A percentile compares a stretch with the other conserved stretches of the same genome.
phyloP scores from a whole-genome alignment of 2,797 vertebrate genomes.

The Phyllotis vaccarum region DNA sequence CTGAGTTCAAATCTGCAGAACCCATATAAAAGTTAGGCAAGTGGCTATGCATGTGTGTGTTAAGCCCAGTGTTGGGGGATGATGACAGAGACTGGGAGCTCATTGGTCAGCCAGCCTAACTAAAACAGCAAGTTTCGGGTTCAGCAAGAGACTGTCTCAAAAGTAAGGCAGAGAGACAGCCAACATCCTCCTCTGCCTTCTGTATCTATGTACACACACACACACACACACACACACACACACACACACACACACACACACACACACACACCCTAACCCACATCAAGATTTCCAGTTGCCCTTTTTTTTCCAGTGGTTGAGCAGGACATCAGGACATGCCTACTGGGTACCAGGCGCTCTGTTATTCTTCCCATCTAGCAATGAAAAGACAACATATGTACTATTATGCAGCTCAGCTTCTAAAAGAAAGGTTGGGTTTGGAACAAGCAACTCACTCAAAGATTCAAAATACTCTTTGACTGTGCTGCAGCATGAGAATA shows the following conservation, averaged over 20 bases:
- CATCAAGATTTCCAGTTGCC: neutral
- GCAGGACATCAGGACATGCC: neutral
- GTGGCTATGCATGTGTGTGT: neutral
- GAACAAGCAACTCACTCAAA: neutral
- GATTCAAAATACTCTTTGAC: neutral
- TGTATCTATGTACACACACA: too few species aligned
- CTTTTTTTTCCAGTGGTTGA: neutral
- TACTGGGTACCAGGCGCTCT: neutral
- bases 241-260: neutral
- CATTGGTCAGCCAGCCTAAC: neutral
- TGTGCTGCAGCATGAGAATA: neutral
- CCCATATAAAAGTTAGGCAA: neutral
- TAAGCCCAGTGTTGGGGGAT: neutral
- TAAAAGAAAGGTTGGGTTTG: neutral
- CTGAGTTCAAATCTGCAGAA: neutral
- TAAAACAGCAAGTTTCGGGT: neutral
- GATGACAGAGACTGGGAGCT: neutral
- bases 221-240: neutral
- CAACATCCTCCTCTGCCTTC: neutral
- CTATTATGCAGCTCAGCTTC: neutral
- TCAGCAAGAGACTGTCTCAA: neutral
- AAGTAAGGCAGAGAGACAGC: neutral
- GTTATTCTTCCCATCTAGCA: neutral
- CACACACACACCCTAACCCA: neutral
- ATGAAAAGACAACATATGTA: neutral